Conservation (phyloP, 2,888 invertebrate genomes). For the Saturnia pavonia region DNA sequence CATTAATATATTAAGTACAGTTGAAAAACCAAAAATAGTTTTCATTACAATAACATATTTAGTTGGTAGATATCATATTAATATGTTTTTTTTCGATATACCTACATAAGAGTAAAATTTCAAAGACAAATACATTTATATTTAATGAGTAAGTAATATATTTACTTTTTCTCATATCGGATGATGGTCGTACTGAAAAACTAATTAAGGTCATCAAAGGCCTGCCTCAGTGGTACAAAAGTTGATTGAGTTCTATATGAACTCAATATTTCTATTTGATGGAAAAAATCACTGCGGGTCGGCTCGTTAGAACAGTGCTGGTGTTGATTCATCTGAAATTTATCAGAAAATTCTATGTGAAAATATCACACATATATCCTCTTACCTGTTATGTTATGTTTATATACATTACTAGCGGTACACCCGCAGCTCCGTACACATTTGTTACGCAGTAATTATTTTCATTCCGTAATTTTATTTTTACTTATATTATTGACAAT, state of each 20-base stretch:
- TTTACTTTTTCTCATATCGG: conserved; percentile 27
- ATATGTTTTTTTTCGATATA: neutral
- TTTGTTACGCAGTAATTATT: no score
- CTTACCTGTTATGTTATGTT: no score
- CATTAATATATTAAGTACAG: neutral
- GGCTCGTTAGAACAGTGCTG: neutral
- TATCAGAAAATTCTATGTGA: conserved; percentile 26
- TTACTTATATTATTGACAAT: no score
- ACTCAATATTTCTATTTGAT: conserved; percentile 48
- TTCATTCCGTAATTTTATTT: no score
- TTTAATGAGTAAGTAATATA: neutral
- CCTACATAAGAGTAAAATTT: neutral
- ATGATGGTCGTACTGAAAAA: conserved; percentile 41
- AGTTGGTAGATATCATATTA: neutral
- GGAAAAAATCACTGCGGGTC: conserved; percentile 1
- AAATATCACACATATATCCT: neutral
- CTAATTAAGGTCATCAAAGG: conserved; percentile 68
- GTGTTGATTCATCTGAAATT: conserved; percentile 29
- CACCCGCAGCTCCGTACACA: no score
- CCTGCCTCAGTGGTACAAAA: conserved; percentile 42
- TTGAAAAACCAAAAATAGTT: neutral
- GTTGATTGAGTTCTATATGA: conserved; percentile 58
- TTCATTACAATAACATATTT: neutral
- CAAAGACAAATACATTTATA: neutral
- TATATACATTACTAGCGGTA: neutral